These are phyloP conservation scores for Accipiter cooperii DNA, from an alignment of 2,113 vertebrate genomes.

Conservation along the genomic window DNA sequence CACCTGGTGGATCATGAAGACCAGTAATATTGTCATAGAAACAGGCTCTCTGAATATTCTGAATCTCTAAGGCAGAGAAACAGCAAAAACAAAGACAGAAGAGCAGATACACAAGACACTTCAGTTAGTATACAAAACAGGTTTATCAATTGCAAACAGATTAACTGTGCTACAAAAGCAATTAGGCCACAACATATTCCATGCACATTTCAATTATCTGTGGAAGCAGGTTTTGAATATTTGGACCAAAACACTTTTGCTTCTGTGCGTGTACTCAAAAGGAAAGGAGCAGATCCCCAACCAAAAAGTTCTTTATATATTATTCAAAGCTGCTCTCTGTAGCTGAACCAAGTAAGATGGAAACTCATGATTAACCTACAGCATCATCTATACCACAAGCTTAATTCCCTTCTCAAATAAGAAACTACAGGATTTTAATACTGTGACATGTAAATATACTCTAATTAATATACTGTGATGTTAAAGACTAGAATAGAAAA, in stretches of 20 bases:
- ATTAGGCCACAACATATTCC: slow-evolving; percentile 36
- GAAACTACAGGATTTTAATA: neutral
- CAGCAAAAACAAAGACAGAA: slow-evolving; percentile 77
- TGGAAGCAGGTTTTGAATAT: neutral
- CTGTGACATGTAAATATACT: neutral
- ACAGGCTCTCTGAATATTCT: slow-evolving; percentile 98
- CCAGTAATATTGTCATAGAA: slow-evolving; percentile 99
- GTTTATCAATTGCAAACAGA: slow-evolving; percentile 69
- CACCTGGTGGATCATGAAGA: slow-evolving; percentile 96
- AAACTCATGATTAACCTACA: neutral
- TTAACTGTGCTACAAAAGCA: slow-evolving; percentile 58
- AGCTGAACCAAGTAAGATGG: neutral
- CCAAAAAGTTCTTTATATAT: neutral
- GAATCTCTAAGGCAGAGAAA: slow-evolving; percentile 94
- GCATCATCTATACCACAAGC: neutral
- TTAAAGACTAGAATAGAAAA: neutral
- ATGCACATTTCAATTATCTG: slow-evolving; percentile 42
- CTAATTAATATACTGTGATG: neutral
- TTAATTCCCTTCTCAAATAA: neutral
- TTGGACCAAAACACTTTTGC: neutral
- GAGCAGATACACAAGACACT: slow-evolving; percentile 76
- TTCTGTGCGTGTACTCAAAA: neutral
- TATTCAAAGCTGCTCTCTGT: neutral
- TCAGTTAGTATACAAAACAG: slow-evolving; percentile 75
- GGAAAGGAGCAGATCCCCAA: neutral